These are phyloP conservation scores for Aradophagus sp. DNA, from an alignment of 1,140 invertebrate genomes.

Conservation along the genomic window DNA sequence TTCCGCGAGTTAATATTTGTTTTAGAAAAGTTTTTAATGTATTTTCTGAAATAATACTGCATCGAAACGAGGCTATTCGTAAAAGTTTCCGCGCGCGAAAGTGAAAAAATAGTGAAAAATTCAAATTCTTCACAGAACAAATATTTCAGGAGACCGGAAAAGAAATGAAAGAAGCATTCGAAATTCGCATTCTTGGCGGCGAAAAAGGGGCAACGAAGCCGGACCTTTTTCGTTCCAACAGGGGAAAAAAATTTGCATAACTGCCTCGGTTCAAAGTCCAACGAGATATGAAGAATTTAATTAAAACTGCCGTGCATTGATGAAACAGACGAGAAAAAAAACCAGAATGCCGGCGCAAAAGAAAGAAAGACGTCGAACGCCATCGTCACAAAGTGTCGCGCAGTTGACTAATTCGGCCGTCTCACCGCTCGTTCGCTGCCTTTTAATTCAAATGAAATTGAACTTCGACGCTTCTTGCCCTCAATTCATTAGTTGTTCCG, in stretches of 20 bases:
- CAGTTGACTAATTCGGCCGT: constrained; percentile 42
- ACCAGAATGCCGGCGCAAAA: constrained; percentile 16
- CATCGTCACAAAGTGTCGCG: constrained; percentile 44
- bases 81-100: constrained; percentile 35
- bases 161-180: constrained; percentile 44
- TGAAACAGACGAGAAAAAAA: too few relatives aligned
- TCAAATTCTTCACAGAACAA: constrained; percentile 46
- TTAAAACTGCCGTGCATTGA: constrained; percentile 45
- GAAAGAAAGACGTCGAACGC: constrained; percentile 25
- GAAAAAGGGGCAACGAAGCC: constrained; percentile 24
- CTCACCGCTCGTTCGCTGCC: constrained; percentile 8
- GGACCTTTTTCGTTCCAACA: constrained; percentile 29
- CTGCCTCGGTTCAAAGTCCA: constrained; percentile 47
- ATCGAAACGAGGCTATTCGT: constrained; percentile 44
- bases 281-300: constrained; percentile 56
- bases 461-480: too few relatives aligned
- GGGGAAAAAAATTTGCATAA: constrained; percentile 47
- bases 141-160: constrained; percentile 43
- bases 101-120: constrained; percentile 53
- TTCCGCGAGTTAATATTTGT: constrained; percentile 38
- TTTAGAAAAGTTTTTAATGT: constrained; percentile 47
- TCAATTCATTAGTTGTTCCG: constrained; percentile 8
- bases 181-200: constrained; percentile 48
- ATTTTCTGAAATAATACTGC: constrained; percentile 50
- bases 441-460: constrained; percentile 31